Percentiles rank a stretch among this genome's conserved stretches.
These are phyloP conservation scores for Heliothis peltigera DNA, from an alignment of 2,888 invertebrate species.

Conservation along the genomic window DNA sequence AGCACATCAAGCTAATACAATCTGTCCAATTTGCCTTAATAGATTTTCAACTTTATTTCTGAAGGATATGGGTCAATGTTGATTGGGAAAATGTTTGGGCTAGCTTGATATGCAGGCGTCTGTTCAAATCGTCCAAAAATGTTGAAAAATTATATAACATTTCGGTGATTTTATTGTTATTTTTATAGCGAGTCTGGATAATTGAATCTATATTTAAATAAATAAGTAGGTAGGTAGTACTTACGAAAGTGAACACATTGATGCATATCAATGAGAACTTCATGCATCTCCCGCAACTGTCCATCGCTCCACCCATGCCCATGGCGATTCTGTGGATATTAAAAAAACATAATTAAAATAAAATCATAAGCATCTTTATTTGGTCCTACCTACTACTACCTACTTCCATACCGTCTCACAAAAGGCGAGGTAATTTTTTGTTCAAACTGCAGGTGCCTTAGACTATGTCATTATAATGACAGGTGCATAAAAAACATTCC, in stretches of 20 bases:
- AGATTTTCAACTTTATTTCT: no score
- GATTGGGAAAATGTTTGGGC: no score
- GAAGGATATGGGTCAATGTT: no score
- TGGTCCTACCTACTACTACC: background rate
- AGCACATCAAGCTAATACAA: no score
- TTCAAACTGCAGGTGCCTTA: slow-evolving; percentile 8
- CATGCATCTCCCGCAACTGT: slow-evolving; percentile 96
- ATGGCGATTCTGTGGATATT: slow-evolving; percentile 80
- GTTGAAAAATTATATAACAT: no score
- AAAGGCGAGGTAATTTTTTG: background rate
- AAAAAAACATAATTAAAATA: background rate
- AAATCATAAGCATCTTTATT: background rate
- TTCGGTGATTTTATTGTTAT: no score
- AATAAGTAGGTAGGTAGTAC: no score
- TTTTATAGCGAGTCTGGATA: no score
- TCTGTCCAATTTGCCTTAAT: no score
- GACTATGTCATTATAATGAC: slow-evolving; percentile 7
- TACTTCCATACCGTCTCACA: background rate
- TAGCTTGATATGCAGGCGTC: no score
- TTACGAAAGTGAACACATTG: slow-evolving; percentile 96
- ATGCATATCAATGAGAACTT: slow-evolving; percentile 95
- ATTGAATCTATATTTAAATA: no score
- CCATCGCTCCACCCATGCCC: slow-evolving; percentile 95
- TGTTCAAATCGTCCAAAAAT: no score
- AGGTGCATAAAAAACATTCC: background rate